phyloP scores from a whole-genome alignment of 2,797 vertebrate genomes.

The Danionella dracula region DNA sequence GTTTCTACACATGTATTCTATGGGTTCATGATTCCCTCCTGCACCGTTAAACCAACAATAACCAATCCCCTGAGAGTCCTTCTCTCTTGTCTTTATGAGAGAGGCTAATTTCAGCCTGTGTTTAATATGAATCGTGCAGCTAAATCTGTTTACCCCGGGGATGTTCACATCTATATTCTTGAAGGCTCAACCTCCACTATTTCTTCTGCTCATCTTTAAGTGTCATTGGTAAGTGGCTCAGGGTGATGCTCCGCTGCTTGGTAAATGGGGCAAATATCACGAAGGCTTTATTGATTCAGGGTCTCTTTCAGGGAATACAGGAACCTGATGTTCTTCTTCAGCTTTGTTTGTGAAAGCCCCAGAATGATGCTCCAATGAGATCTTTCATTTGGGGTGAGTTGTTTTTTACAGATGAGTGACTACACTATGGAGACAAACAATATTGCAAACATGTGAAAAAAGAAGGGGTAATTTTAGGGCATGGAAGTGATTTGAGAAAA shows the following conservation, averaged over 20 bases:
- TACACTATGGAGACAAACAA: too few relatives aligned
- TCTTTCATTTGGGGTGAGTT: too few relatives aligned
- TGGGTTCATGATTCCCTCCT: neutral
- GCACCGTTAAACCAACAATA: neutral
- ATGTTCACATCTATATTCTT: neutral
- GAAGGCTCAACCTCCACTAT: neutral
- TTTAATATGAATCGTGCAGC: neutral
- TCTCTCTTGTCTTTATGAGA: neutral
- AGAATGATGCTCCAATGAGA: too few relatives aligned
- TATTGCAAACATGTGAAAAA: too few relatives aligned
- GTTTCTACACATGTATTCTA: neutral
- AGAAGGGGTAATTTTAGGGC: too few relatives aligned
- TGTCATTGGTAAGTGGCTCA: neutral
- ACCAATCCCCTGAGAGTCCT: neutral
- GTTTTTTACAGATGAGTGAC: too few relatives aligned
- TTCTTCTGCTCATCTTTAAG: neutral
- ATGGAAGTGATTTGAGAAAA: too few relatives aligned
- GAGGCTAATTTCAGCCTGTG: neutral
- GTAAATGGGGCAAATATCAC: constrained; percentile 23
- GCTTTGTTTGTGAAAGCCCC: too few relatives aligned
- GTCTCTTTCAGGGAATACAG: constrained; percentile 1
- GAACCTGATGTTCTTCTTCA: neutral
- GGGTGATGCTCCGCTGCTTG: constrained; percentile 6
- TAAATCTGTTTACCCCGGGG: neutral
- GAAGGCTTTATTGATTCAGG: constrained; percentile 15